phyloP scores from a whole-genome alignment of 2,888 invertebrate genomes.

The Clostera curtula region DNA sequence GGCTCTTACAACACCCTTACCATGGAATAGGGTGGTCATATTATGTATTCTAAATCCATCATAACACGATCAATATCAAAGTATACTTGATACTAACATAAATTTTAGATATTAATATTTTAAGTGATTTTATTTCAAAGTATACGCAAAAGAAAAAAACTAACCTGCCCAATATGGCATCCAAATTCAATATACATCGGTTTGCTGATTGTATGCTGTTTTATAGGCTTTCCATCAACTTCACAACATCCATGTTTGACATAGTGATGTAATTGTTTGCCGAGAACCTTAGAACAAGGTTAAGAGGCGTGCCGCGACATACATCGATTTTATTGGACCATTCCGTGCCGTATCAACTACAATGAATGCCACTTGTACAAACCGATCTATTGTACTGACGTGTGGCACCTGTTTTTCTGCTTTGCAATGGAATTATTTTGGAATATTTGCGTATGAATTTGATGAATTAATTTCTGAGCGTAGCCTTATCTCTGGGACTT shows the following conservation, averaged over 20 bases:
- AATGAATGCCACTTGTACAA: slow-evolving; percentile 19
- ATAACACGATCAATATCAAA: too few relatives aligned
- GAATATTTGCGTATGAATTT: slow-evolving; percentile 2
- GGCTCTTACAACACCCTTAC: too few relatives aligned
- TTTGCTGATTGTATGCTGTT: too few relatives aligned
- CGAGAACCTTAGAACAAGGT: slow-evolving; percentile 10
- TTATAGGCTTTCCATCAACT: background rate
- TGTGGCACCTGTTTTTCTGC: slow-evolving; percentile 3
- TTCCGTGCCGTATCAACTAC: slow-evolving; percentile 10
- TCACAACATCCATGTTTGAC: slow-evolving; percentile 4
- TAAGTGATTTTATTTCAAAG: too few relatives aligned
- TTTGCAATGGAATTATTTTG: slow-evolving; percentile 2
- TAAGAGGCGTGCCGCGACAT: slow-evolving; percentile 19
- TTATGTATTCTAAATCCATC: too few relatives aligned
- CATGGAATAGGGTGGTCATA: too few relatives aligned
- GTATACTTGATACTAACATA: too few relatives aligned
- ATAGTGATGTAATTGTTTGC: slow-evolving; percentile 18
- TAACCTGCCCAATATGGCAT: too few relatives aligned
- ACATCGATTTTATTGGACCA: slow-evolving; percentile 17
- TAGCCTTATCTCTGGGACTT: too few relatives aligned
- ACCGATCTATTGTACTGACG: slow-evolving; percentile 10
- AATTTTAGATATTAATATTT: too few relatives aligned
- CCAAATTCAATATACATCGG: too few relatives aligned
- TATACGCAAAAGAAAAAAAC: too few relatives aligned
- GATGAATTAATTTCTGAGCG: background rate